phyloP scores from a whole-genome alignment of 2,113 vertebrate genomes.

The Drymodes brunneopygia region DNA sequence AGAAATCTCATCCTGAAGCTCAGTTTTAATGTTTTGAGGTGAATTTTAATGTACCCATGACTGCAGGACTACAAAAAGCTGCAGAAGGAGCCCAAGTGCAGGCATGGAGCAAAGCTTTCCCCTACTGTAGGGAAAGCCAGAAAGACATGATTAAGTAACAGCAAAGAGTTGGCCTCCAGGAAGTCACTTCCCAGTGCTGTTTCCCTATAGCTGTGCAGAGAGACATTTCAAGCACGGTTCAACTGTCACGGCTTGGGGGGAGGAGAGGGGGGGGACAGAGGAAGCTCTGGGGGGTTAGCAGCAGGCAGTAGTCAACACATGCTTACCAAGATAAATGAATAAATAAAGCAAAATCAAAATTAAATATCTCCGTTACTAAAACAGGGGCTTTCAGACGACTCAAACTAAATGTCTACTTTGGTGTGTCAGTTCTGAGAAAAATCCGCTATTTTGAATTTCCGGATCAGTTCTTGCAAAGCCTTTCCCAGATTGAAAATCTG shows the following conservation, averaged over 20 bases:
- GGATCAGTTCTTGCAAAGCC: conserved; percentile 7
- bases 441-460: background rate
- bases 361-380: background rate
- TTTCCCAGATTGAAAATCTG: conserved; percentile 9
- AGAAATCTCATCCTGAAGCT: background rate
- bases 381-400: background rate
- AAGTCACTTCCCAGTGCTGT: background rate
- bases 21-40: background rate
- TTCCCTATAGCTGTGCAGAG: background rate
- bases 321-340: background rate
- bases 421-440: background rate
- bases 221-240: background rate
- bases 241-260: background rate
- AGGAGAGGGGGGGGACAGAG: background rate
- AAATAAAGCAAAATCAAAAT: background rate
- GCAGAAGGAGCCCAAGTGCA: background rate
- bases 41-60: background rate
- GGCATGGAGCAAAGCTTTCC: background rate
- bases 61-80: background rate
- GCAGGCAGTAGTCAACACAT: background rate
- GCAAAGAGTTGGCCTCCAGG: background rate
- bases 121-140: background rate
- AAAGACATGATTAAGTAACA: background rate
- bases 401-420: background rate
- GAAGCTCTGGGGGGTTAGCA: background rate